These are phyloP conservation scores for Pseudomyrmex cubaensis DNA, from an alignment of 1,140 invertebrate genomes.

Conservation along the genomic window DNA sequence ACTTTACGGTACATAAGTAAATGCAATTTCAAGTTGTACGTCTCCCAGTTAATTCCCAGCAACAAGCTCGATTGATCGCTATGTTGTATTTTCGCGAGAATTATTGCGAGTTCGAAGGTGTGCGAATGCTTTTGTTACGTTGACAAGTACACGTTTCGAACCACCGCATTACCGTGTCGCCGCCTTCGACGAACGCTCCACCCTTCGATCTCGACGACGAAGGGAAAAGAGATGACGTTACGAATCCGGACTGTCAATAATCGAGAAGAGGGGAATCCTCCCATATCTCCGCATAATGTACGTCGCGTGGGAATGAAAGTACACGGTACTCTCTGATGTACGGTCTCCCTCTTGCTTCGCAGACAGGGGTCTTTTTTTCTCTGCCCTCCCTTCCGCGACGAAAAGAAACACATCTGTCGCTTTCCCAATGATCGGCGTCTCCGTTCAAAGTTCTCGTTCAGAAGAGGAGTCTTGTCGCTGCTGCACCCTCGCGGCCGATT, in stretches of 20 bases:
- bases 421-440: conserved; percentile 53
- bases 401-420: conserved; percentile 66
- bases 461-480: conserved; percentile 62
- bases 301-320: conserved; percentile 54
- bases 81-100: not conserved
- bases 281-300: conserved; percentile 57
- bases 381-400: conserved; percentile 18
- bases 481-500: conserved; percentile 63
- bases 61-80: not conserved
- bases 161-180: conserved; percentile 23
- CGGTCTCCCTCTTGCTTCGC: conserved; percentile 11
- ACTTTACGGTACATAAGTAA: too few species aligned
- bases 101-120: too few species aligned
- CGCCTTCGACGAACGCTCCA: conserved; percentile 44
- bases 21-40: too few species aligned
- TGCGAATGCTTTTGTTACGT: not conserved
- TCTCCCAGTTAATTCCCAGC: too few species aligned
- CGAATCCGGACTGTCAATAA: conserved; percentile 60
- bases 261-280: conserved; percentile 9
- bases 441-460: not conserved
- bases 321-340: conserved; percentile 44
- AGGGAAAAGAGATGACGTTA: conserved; percentile 62
- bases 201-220: conserved; percentile 55
- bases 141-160: not conserved
- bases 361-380: conserved; percentile 21